Evolutionary conservation across 1,140 invertebrate species (phyloP).

Genomic region (Pygmarrhopalites habei): DNA sequence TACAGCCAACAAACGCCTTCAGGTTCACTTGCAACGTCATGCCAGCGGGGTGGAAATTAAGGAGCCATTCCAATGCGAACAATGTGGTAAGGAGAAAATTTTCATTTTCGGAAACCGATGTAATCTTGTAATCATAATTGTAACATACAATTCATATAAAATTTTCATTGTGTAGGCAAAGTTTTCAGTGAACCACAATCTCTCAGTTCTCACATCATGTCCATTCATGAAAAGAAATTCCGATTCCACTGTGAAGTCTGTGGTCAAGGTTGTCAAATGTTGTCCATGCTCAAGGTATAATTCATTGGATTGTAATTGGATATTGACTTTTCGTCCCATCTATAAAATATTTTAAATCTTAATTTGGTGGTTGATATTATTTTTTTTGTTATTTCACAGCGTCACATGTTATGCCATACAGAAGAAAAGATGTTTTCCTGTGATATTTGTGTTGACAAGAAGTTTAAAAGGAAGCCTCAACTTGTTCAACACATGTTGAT

Average conservation of each 20-base stretch:
- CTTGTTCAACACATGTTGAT: neutral
- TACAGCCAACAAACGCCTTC: neutral
- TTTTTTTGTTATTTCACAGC: too few species aligned
- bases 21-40: neutral
- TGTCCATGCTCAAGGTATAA: neutral
- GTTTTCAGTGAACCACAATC: neutral
- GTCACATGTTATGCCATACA: neutral
- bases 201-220: neutral
- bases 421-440: neutral
- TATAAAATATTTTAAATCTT: too few species aligned
- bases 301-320: too few species aligned
- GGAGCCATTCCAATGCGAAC: neutral
- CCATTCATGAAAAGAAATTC: conserved; percentile 3
- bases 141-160: too few species aligned
- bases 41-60: neutral
- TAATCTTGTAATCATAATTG: too few species aligned
- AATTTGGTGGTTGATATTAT: too few species aligned
- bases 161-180: too few species aligned
- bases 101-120: too few species aligned
- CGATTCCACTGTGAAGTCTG: neutral
- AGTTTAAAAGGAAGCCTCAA: conserved; percentile 1
- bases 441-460: neutral
- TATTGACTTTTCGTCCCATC: too few species aligned
- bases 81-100: neutral
- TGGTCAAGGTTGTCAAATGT: neutral